Conservation (phyloP, 2,113 vertebrate species). For the Eurypyga helias region DNA sequence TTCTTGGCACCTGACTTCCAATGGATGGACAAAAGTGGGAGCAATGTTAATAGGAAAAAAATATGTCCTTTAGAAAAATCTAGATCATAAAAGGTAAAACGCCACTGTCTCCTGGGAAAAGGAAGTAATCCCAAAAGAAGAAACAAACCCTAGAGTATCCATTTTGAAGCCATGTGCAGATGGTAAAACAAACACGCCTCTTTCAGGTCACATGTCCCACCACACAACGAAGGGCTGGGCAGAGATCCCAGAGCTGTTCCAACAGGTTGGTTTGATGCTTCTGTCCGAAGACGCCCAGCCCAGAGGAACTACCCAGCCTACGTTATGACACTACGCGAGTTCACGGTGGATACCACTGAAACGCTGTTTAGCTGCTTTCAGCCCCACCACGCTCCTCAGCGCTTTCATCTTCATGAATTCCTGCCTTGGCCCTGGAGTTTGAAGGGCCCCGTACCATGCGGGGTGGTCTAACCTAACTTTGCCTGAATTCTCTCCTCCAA, state of each 20-base stretch:
- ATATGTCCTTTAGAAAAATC: background rate
- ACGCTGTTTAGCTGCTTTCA: background rate
- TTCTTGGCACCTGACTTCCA: background rate
- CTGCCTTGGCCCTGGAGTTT: fast-evolving
- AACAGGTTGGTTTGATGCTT: background rate
- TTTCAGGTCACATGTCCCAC: background rate
- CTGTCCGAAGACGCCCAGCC: background rate
- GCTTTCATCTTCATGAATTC: background rate
- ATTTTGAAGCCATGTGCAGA: background rate
- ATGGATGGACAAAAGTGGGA: background rate
- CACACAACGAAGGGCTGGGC: background rate
- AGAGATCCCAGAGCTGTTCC: background rate
- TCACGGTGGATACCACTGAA: background rate
- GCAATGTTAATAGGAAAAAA: background rate
- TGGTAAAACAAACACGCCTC: background rate
- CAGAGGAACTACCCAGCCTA: background rate
- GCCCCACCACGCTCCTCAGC: background rate
- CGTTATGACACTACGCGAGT: background rate
- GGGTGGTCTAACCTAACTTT: background rate
- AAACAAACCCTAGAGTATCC: background rate
- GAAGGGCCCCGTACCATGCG: background rate
- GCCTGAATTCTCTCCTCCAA: background rate
- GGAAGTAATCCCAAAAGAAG: background rate
- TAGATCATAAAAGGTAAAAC: background rate
- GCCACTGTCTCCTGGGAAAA: background rate